Evolutionary conservation across 2,113 vertebrate genomes (phyloP).

Genomic region (Malurus alboscapulatus): DNA sequence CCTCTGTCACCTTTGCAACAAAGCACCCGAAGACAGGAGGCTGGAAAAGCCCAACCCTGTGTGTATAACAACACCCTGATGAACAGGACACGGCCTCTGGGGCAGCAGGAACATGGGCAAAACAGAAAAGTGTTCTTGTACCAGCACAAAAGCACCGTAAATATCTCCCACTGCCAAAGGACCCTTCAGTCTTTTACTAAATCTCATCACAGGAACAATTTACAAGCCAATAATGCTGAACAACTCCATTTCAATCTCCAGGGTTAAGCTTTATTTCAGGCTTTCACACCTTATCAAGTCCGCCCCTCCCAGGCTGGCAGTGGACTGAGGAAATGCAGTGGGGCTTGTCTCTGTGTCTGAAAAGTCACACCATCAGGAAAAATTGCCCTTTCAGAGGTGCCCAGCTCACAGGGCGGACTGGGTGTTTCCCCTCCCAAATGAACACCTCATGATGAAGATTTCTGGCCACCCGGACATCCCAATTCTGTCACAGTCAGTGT

Average conservation of each 20-base stretch:
- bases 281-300: constrained; percentile 19
- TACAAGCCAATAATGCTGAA: constrained; percentile 51
- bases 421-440: neutral
- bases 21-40: neutral
- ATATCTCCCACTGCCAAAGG: constrained; percentile 41
- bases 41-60: neutral
- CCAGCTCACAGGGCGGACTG: neutral
- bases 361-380: neutral
- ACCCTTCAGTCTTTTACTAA: constrained; percentile 46
- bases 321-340: neutral
- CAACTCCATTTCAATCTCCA: constrained; percentile 4
- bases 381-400: neutral
- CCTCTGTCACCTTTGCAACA: neutral
- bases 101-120: neutral
- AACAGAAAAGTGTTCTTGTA: constrained; percentile 1
- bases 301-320: neutral
- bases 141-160: constrained; percentile 23
- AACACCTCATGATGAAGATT: neutral
- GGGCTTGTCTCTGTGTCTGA: neutral
- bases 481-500: neutral
- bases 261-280: constrained; percentile 47
- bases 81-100: neutral
- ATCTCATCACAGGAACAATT: constrained; percentile 50
- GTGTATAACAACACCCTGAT: neutral
- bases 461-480: neutral